Evolutionary conservation across 2,113 vertebrate species (phyloP).

Genomic region (Syngnathus typhle): DNA sequence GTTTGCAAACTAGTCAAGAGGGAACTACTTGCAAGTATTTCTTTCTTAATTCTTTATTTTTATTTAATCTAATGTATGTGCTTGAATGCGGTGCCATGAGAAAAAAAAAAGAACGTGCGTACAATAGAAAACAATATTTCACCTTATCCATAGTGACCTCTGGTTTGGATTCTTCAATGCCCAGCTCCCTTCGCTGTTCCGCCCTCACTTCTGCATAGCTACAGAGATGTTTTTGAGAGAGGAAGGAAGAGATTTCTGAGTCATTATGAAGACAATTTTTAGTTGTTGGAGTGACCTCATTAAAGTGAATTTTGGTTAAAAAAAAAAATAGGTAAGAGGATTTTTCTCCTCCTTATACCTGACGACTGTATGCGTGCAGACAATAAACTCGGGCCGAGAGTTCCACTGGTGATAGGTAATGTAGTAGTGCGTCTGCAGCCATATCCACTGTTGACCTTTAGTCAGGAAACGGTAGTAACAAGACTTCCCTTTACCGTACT

Average conservation of each 20-base stretch:
- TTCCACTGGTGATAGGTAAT: constrained; percentile 99
- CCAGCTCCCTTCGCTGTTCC: constrained; percentile 87
- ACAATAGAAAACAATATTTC: constrained; percentile 32
- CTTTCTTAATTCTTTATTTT: neutral
- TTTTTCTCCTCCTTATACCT: constrained; percentile 70
- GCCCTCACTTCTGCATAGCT: constrained; percentile 96
- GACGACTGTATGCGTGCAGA: constrained; percentile 97
- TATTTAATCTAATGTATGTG: neutral
- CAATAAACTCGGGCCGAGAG: constrained; percentile 97
- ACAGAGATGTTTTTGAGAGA: constrained; percentile 14
- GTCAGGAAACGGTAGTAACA: constrained; percentile 98
- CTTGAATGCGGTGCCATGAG: neutral
- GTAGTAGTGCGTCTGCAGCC: constrained; percentile 97
- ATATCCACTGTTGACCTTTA: constrained; percentile 99
- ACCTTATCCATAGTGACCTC: constrained; percentile 86
- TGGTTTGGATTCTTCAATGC: constrained; percentile 87
- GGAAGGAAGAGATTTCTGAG: neutral
- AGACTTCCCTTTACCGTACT: constrained; percentile 97
- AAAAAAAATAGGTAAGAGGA: neutral
- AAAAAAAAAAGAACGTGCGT: neutral
- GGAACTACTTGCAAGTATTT: neutral
- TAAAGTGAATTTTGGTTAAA: neutral
- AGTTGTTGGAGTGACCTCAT: neutral
- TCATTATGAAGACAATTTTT: neutral
- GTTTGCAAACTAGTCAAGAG: neutral